These are phyloP conservation scores for Hanleya hanleyi DNA, from an alignment of 2,888 invertebrate genomes.

Conservation along the genomic window DNA sequence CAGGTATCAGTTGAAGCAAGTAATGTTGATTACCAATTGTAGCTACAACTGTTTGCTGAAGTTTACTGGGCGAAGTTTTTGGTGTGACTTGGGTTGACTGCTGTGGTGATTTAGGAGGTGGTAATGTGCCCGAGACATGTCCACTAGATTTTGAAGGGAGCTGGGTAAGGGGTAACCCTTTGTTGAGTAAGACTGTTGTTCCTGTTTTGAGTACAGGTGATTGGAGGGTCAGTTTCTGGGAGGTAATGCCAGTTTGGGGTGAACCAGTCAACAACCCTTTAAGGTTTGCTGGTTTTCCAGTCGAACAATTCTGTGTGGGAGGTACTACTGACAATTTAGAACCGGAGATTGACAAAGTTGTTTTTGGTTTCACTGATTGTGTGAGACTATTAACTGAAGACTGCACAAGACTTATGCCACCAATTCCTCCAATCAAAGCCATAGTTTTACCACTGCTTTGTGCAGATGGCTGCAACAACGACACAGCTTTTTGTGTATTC, in stretches of 20 bases:
- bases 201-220: background rate
- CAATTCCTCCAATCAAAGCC: background rate
- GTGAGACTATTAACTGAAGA: too few relatives aligned
- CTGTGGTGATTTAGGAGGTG: background rate
- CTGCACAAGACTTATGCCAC: background rate
- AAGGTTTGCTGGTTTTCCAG: too few relatives aligned
- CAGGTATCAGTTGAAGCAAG: background rate
- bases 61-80: background rate
- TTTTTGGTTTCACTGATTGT: too few relatives aligned
- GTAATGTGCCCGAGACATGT: background rate
- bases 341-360: too few relatives aligned
- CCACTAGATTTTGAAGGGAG: background rate
- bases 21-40: constrained; percentile 5
- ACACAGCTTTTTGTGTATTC: background rate
- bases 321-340: too few relatives aligned
- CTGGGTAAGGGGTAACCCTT: background rate
- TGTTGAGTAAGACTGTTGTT: background rate
- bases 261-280: too few relatives aligned
- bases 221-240: too few relatives aligned
- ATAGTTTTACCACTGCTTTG: background rate
- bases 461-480: background rate
- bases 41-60: background rate
- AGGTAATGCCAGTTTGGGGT: too few relatives aligned
- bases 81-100: too few relatives aligned
- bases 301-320: too few relatives aligned